Base-by-base conservation (phyloP, 2,113 vertebrate genomes). In the Geococcyx californianus region DNA sequence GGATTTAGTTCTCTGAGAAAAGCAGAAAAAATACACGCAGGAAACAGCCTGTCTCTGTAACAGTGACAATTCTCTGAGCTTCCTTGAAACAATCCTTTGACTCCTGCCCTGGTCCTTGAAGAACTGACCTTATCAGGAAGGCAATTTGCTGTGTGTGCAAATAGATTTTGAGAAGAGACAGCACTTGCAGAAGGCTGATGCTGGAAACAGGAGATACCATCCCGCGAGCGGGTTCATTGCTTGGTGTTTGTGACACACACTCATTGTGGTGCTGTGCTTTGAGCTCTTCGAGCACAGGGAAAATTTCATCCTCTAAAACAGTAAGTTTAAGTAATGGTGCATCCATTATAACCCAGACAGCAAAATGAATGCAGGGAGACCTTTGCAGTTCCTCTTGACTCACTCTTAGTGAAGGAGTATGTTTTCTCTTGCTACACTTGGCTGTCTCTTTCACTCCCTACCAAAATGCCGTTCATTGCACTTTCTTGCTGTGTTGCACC, bases 71-170 rank as follows among this genome's bases (percentile, higher is more conserved):
- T 52, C 84, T 75, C 51, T 89, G 51, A 55, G 90, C 89, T 97
- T 96, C 80, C 93, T 97, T 95, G 81, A 68, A 90, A 76, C 96
- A 49, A 10, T 44, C 60, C 42, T 98, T 96, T 97, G 93, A 93
- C 81, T 94, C 84, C 75, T 95, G 67, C 55, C 74, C 84, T 63
- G 15, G 64, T 89, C 91, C 87, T 95, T 94, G 51, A 51, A 92
- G 73, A 70, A 68, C 9, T 97, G 95, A 96, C 90, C 93, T 96
- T 90, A 51, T 59, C 90, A 95, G 94, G 95, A 97, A 97, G 60
- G 44, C 15, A 72, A 42, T 75, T 92, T 85, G 85, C 87, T 91
- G 69, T 63, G 62, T 78, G 47, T 75, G 76, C 64, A 94, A 89
- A 49, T 6, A 38, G 26, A 54, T 81, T 81, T 94, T 83, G 45